Evolutionary conservation across 1,140 invertebrate species (phyloP), one percentile per base, ranked within the genome.

Genomic region (Leptoteleia sp.): DNA sequence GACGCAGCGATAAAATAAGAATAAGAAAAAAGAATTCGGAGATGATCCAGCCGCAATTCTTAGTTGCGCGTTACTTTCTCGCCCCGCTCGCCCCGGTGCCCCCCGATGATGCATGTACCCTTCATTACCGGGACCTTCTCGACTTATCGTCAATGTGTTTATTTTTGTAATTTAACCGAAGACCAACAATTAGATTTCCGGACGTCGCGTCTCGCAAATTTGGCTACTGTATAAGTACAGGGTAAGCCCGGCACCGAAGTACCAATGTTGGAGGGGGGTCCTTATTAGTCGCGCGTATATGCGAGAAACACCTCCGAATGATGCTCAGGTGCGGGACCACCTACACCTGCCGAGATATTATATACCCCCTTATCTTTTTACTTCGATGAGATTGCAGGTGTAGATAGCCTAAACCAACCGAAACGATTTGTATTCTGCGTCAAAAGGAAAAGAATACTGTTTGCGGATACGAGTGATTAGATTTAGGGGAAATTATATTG

Each of bases 151-250:
- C 68, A 54, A 81, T 81, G 80, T 87, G 84, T 89, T 89, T 89
- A 87, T 89, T 89, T 89, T 89, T 89, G 85, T 84, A 89, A 89
- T 89, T 89, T 89, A 80, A 64, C 82, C 84, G 83, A 87, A 87
- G 81, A 85, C 86, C 84, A 81, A 87, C 86, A 88, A 89, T 89
- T 89, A 89, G 87, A 89, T 89, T 88, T 88, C 67, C 81, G 80
- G 80, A 73, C 72, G 75, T 84, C 79, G 79, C 48, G 42, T 65
- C 75, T 75, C 40, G 55, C 59, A 62, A 73, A 76, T 85, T 87
- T 81, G 84, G 85, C 88, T 89, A 89, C 88, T 81, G 88, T 89
- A 85, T 89, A 89, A 89, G 84, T 89, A 85, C 84, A 85, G 84
- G 81, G 80, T 77, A 48, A 47, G 22, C 31, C 35, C 19, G 17